Conservation (phyloP, 2,113 vertebrate genomes). For the Aptenodytes patagonicus region DNA sequence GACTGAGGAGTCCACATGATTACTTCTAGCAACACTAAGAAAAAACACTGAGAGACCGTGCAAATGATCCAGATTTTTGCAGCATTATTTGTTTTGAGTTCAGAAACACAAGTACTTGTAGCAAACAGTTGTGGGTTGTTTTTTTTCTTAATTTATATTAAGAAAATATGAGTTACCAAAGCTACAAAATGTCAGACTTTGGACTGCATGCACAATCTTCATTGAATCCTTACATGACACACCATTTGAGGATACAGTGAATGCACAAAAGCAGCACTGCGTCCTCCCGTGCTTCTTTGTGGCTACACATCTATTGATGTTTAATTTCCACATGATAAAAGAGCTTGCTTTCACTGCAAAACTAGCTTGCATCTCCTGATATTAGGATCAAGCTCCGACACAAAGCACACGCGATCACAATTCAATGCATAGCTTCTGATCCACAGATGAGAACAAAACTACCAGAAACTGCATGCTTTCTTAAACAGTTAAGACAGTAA, state of each 20-base stretch:
- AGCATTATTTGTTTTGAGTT: neutral
- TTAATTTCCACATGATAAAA: neutral
- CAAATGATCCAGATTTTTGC: neutral
- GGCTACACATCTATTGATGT: neutral
- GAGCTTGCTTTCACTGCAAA: neutral
- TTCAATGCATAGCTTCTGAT: neutral
- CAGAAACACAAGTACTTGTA: neutral
- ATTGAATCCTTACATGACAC: neutral
- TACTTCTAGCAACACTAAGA: neutral
- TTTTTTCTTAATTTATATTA: neutral
- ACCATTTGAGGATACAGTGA: neutral
- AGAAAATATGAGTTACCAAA: neutral
- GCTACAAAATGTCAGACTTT: neutral
- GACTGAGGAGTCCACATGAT: neutral
- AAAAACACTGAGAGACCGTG: neutral
- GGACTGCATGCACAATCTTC: neutral
- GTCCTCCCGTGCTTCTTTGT: neutral
- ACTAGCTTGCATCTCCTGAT: neutral
- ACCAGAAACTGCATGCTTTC: neutral
- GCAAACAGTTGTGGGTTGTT: fast-evolving
- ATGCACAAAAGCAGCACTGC: neutral
- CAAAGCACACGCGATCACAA: neutral
- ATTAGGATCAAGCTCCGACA: neutral
- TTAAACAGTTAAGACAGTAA: neutral
- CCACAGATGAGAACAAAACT: neutral